Conservation (phyloP, 2,797 vertebrate genomes). For the Chaetodon trifasciatus region DNA sequence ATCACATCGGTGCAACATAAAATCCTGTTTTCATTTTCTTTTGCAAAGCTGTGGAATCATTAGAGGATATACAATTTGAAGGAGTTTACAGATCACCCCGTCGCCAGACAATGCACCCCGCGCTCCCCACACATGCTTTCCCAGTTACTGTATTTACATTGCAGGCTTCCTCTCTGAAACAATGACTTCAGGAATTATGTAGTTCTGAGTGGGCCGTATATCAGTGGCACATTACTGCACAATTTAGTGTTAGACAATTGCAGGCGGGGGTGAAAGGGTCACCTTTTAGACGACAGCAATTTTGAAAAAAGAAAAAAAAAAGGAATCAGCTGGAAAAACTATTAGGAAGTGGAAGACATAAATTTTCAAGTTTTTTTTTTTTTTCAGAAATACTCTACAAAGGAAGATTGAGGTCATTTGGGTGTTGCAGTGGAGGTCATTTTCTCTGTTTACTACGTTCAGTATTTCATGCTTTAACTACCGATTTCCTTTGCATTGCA, state of each 20-base stretch:
- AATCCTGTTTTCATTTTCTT: conserved; percentile 86
- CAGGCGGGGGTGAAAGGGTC: conserved; percentile 83
- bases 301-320: conserved; percentile 73
- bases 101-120: conserved; percentile 83
- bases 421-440: conserved; percentile 86
- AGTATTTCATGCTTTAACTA: conserved; percentile 90
- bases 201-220: conserved; percentile 73
- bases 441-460: conserved; percentile 85
- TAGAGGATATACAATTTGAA: conserved; percentile 82
- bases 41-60: conserved; percentile 83
- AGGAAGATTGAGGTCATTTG: conserved; percentile 91
- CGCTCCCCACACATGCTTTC: conserved; percentile 92
- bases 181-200: conserved; percentile 91
- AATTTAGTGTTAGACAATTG: conserved; percentile 86
- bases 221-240: conserved; percentile 77
- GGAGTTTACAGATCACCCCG: conserved; percentile 79
- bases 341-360: conserved; percentile 91
- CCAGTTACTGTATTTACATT: conserved; percentile 97
- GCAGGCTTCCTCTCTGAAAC: conserved; percentile 95
- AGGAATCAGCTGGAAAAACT: conserved; percentile 88
- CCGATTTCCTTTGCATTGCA: conserved; percentile 87
- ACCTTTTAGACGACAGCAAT: conserved; percentile 81
- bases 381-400: conserved; percentile 81
- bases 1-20: conserved; percentile 81
- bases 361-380: conserved; percentile 80